These are phyloP conservation scores for Falco rusticolus DNA, from an alignment of 2,797 vertebrate species.

Conservation along the genomic window DNA sequence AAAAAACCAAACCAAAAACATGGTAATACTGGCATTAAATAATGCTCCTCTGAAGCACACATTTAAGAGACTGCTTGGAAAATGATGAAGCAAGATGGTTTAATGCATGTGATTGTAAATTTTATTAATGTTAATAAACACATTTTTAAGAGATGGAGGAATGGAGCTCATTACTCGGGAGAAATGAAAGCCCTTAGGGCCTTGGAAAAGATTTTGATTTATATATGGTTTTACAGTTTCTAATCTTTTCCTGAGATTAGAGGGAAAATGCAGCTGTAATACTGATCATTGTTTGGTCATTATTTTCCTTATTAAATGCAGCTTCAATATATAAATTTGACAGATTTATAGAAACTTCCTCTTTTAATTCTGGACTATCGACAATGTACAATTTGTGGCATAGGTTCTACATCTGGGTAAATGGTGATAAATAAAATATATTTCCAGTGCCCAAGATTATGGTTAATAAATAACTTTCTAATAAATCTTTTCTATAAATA, in stretches of 20 bases:
- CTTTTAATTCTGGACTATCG: not conserved
- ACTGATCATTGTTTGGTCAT: not conserved
- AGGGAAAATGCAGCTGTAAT: not conserved
- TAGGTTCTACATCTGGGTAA: not conserved
- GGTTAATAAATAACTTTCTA: not conserved
- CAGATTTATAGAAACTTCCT: slow-evolving; percentile 17
- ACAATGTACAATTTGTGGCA: not conserved
- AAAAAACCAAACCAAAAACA: not conserved
- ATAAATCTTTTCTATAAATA: not conserved
- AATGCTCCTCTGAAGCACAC: not conserved
- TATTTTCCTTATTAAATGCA: slow-evolving; percentile 24
- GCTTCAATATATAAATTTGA: not conserved
- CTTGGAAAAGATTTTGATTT: slow-evolving; percentile 29
- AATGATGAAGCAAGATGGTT: not conserved
- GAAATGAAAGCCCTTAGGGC: not conserved
- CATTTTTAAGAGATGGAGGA: not conserved
- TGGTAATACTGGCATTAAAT: not conserved
- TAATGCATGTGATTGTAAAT: not conserved
- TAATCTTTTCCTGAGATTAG: slow-evolving; percentile 12
- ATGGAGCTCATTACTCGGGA: slow-evolving; percentile 16
- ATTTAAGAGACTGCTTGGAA: slow-evolving; percentile 27
- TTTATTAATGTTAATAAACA: slow-evolving; percentile 27
- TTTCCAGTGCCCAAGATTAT: not conserved
- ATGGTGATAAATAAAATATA: not conserved
- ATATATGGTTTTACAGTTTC: slow-evolving; percentile 3